Conservation (phyloP, 2,113 vertebrate species). For the Gambusia holbrooki region DNA sequence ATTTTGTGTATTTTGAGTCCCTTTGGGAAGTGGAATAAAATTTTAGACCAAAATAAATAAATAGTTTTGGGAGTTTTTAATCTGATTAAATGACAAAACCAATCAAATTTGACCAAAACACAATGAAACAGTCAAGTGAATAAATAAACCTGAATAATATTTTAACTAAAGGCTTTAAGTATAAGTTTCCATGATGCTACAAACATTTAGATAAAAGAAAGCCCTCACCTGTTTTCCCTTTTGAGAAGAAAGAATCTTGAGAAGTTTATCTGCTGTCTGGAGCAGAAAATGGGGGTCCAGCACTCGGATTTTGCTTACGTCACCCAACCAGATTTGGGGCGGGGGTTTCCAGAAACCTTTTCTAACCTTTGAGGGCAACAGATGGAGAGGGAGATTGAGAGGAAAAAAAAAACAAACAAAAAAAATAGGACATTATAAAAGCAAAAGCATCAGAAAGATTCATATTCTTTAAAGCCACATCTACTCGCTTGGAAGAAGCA, state of each 20-base stretch:
- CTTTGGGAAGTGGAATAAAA: no score
- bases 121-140: no score
- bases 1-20: no score
- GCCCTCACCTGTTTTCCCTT: constrained; percentile 83
- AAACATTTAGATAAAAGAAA: not conserved
- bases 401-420: not conserved
- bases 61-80: no score
- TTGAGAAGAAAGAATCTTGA: constrained; percentile 79
- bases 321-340: constrained; percentile 88
- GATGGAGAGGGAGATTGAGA: constrained; percentile 1
- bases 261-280: constrained; percentile 86
- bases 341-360: constrained; percentile 94
- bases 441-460: not conserved
- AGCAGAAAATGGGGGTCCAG: constrained; percentile 92
- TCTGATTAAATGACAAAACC: no score
- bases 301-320: constrained; percentile 83
- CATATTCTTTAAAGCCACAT: no score
- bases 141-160: no score
- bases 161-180: not conserved
- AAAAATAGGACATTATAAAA: constrained; percentile 4
- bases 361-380: constrained; percentile 55
- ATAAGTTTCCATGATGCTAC: not conserved
- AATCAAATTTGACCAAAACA: no score
- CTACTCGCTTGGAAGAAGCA: constrained; percentile 2
- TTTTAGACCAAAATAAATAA: no score